Percentiles rank a stretch among this genome's conserved stretches.
phyloP scores from a whole-genome alignment of 2,888 invertebrate genomes.

The Marasmarcha lunaedactyla region DNA sequence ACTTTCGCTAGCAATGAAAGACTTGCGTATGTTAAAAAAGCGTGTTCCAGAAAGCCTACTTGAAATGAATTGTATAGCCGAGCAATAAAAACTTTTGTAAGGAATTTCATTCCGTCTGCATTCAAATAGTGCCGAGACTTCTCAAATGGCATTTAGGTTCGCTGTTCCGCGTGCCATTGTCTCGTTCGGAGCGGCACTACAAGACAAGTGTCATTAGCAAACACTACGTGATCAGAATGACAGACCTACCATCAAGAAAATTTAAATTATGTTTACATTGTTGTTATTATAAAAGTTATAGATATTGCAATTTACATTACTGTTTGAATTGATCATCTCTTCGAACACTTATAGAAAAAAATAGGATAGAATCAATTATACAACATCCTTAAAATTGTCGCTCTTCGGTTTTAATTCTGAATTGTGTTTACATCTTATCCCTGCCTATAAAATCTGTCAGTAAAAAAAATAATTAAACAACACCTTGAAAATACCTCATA shows the following conservation, averaged over 20 bases:
- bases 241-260: neutral
- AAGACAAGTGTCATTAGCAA: conserved; percentile 19
- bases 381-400: too few relatives aligned
- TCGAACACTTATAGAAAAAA: too few relatives aligned
- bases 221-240: conserved; percentile 22
- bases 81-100: neutral
- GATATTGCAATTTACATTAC: too few relatives aligned
- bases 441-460: too few relatives aligned
- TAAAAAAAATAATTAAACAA: too few relatives aligned
- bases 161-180: conserved; percentile 11
- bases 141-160: conserved; percentile 20
- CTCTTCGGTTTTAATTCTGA: too few relatives aligned
- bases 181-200: conserved; percentile 8
- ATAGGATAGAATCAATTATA: too few relatives aligned
- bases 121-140: conserved; percentile 19
- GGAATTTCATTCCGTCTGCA: conserved; percentile 13
- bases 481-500: too few relatives aligned
- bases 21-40: neutral
- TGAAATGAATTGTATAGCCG: conserved; percentile 7
- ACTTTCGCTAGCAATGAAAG: too few relatives aligned
- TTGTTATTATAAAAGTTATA: neutral
- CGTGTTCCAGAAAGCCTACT: conserved; percentile 6
- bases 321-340: too few relatives aligned
- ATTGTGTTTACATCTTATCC: too few relatives aligned
- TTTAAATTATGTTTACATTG: conserved; percentile 3